Base-by-base conservation (phyloP, 2,888 invertebrate species). In the Chrysodeixis includens region DNA sequence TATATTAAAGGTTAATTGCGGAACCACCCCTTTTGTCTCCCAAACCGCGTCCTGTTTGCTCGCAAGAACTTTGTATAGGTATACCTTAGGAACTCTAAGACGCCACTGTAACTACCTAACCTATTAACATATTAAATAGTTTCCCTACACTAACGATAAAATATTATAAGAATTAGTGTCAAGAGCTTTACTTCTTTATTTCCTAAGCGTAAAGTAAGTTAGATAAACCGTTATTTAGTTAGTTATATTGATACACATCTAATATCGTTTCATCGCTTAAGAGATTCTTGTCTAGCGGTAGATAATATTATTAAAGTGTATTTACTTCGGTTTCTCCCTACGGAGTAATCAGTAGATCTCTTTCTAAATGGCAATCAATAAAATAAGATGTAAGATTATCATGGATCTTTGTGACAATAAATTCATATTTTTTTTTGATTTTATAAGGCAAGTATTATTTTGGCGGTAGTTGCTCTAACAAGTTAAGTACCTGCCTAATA, bases 1-100 rank as follows among this genome's bases (percentile, higher is more conserved):
- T 81, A 78, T 75, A 81, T 85, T 81, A 78, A 74, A 71, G 74
- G 65, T 74, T 74, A 82, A 81, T 83, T 80, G 76, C 69, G 44
- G 35, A 55, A 59, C 69, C 75, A 77, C 64, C 54, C 73, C 73
- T 65, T 78, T 76, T 57, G 62, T 73, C 53, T 73, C 26, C 16
- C 60, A 40, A 26, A 14, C 44, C 52, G 16, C 46, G 53, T 60
- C 51, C 67, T 75, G 71, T 75, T 66, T 74, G 71, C 71, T 66
- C 53, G 55, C 56, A 56, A 70, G 74, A 62, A 49, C 62, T 54
- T 62, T 62, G 74, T 66, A 74, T 74, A 71, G 71, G 70, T 66
- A 55, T 54, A 60, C 66, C 54, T 74, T 30, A 71, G 62, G 40
- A 40, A 57, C 55, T 66, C 53, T 46, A 54, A 52, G 56, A 56